phyloP scores from a whole-genome alignment of 2,888 invertebrate species.

The Willowsia nigromaculata region DNA sequence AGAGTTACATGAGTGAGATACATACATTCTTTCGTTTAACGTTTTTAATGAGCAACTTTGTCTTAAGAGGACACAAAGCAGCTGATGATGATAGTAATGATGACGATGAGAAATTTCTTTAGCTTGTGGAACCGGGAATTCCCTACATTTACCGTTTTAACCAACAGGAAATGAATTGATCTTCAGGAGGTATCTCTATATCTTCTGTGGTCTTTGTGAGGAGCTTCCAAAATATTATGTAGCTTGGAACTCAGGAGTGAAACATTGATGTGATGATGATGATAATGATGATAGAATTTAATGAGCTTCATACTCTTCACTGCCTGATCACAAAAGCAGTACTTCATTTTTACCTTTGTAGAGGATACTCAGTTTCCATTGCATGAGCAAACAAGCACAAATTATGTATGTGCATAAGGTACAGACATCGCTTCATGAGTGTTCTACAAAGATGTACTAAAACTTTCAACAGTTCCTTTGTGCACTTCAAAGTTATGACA shows the following conservation, averaged over 20 bases:
- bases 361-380: background rate
- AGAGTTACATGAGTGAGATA: background rate
- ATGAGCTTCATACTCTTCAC: slow-evolving; percentile 34
- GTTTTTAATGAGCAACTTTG: slow-evolving; percentile 58
- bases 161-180: background rate
- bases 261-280: background rate
- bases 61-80: background rate
- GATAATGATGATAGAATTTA: slow-evolving; percentile 41
- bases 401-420: background rate
- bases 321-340: background rate
- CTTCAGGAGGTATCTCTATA: background rate
- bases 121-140: background rate
- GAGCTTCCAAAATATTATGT: background rate
- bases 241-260: background rate
- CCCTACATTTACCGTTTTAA: background rate
- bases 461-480: slow-evolving; percentile 41
- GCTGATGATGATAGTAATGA: slow-evolving; percentile 11
- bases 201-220: background rate
- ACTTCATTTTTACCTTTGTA: background rate
- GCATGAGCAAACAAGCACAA: background rate
- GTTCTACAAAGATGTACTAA: background rate
- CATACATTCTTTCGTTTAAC: background rate
- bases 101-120: slow-evolving; percentile 16
- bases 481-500: slow-evolving; percentile 32
- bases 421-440: background rate